Conservation (phyloP, 2,888 invertebrate species). For the Cryptocheilus praepositus region DNA sequence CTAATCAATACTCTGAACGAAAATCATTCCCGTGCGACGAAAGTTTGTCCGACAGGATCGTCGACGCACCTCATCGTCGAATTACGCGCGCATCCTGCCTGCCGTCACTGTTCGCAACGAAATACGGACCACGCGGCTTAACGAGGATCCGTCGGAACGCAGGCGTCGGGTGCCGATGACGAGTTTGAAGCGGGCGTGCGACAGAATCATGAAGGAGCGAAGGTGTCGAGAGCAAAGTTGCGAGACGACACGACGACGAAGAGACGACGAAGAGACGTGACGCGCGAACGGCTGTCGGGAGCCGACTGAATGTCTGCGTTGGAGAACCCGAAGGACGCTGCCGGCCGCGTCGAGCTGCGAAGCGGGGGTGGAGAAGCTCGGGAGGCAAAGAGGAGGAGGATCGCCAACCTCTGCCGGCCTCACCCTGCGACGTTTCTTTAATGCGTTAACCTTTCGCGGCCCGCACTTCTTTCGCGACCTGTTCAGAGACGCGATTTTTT, state of each 20-base stretch:
- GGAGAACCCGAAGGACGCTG: conserved; percentile 54
- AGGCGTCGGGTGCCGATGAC: not conserved
- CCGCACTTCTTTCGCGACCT: too few relatives aligned
- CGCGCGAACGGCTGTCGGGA: conserved; percentile 69
- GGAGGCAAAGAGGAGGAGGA: conserved; percentile 1
- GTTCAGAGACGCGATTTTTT: too few relatives aligned
- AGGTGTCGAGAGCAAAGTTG: not conserved
- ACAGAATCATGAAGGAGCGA: not conserved
- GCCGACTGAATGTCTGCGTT: conserved; percentile 68
- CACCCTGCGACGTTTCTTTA: not conserved
- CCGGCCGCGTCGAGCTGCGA: conserved; percentile 16
- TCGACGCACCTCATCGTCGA: too few relatives aligned
- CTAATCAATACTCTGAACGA: too few relatives aligned
- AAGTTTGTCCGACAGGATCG: too few relatives aligned
- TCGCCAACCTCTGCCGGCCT: not conserved
- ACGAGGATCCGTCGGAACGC: too few relatives aligned
- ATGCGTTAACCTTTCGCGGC: too few relatives aligned
- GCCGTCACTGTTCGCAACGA: not conserved
- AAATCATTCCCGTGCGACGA: too few relatives aligned
- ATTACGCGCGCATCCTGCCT: not conserved
- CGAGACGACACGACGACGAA: conserved; percentile 16
- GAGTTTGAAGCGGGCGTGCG: not conserved
- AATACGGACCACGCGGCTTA: too few relatives aligned
- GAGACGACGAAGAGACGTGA: conserved; percentile 41
- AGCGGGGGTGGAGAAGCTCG: conserved; percentile 16